Base-by-base conservation (phyloP, 2,113 vertebrate genomes). In the Apteryx mantelli region DNA sequence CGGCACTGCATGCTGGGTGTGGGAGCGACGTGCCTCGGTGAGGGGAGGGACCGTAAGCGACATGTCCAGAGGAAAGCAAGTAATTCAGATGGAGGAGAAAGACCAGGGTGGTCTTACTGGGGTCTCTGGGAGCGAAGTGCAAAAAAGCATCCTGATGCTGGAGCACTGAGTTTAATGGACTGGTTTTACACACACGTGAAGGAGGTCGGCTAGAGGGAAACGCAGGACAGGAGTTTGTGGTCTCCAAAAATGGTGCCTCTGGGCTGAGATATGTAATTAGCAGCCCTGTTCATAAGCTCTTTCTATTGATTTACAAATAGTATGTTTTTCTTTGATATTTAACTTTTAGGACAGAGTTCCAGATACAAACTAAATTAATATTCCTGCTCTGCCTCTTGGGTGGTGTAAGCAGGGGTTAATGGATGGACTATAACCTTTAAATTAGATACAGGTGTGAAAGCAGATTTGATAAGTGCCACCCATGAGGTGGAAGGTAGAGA, bases 391-490 rank as follows among this genome's bases (percentile, higher is more conserved):
- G 65, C 32, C 64, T 63, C 85, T 82, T 16, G 25, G 68, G 66
- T 93, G 85, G 64, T 86, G 50, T 75, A 66, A 86, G 63, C n/a
- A 42, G 79, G 42, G 73, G 82, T 75, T 86, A 94, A 94, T 68
- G 75, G 46, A 2, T 42, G 76, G 87, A 63, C 79, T 66, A 10
- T 80, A 91, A 91, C 71, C 79, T 93, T 84, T 96, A 94, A 88
- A 94, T 96, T 60, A 86, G 20, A 71, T 15, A 48, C 70, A 95
- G 60, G 64, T 84, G 73, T 40, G 75, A 95, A 94, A 68, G 52
- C 52, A 91, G 71, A 68, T 91, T 91, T 40, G 88, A 69, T 89
- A 86, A 92, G 26, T 0, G 0, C 78, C 81, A 69, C 64, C 32
- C 58, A 11, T 28, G 79, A 87, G 40, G 44, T 64, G 19, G 80